Conservation (phyloP, 2,797 vertebrate genomes). For the Hipposideros larvatus region DNA sequence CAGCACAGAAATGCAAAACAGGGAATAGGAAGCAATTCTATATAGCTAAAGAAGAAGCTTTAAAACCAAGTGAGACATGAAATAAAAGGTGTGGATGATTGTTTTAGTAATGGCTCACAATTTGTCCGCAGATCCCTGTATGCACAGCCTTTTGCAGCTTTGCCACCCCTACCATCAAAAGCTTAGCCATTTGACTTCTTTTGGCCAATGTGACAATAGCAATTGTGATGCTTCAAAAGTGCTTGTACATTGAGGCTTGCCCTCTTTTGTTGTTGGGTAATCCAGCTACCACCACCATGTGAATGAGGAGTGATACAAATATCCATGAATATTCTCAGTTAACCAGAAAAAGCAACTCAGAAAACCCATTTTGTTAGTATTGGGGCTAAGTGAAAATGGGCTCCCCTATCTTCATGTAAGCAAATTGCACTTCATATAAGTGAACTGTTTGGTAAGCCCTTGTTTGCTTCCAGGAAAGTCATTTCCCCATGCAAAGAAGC, state of each 20-base stretch:
- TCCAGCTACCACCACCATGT: neutral
- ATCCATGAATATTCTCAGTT: slow-evolving; percentile 30
- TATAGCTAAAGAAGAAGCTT: slow-evolving; percentile 11
- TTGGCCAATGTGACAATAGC: neutral
- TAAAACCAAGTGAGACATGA: slow-evolving; percentile 19
- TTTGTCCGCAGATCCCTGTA: slow-evolving; percentile 9
- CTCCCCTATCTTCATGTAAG: neutral
- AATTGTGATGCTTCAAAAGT: slow-evolving; percentile 23
- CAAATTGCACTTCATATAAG: neutral
- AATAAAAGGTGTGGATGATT: neutral
- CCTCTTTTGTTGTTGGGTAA: slow-evolving; percentile 21
- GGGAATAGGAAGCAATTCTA: neutral
- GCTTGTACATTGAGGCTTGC: neutral
- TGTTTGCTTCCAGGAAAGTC: slow-evolving; percentile 31
- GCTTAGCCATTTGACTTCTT: slow-evolving; percentile 26
- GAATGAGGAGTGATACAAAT: slow-evolving; percentile 12
- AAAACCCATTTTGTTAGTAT: slow-evolving; percentile 45
- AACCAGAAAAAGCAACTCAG: slow-evolving; percentile 9
- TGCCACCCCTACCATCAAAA: neutral
- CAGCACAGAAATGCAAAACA: neutral
- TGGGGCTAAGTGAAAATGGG: slow-evolving; percentile 18
- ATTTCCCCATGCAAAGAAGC: neutral
- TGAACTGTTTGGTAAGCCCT: neutral
- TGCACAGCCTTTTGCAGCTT: neutral
- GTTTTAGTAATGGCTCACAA: neutral